These are phyloP conservation scores for Ips nitidus DNA, from an alignment of 1,140 invertebrate species.

Conservation along the genomic window DNA sequence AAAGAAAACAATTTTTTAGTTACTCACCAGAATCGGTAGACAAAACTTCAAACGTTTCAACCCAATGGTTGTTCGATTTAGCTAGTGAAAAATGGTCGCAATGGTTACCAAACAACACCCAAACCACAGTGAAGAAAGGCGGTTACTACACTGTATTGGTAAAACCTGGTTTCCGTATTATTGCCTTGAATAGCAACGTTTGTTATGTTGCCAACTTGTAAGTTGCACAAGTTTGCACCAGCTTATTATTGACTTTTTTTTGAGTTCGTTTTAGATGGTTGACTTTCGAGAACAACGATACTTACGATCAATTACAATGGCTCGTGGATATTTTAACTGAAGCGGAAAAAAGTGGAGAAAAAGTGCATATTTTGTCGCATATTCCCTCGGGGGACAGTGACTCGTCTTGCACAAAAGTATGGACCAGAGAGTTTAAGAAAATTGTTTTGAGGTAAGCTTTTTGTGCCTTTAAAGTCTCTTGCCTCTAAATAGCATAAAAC, in stretches of 20 bases:
- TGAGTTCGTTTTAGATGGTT: slow-evolving; percentile 59
- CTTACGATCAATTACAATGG: slow-evolving; percentile 77
- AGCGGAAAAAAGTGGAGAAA: slow-evolving; percentile 71
- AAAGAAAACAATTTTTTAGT: slow-evolving; percentile 8
- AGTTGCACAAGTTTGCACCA: slow-evolving; percentile 35
- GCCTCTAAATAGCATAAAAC: too few relatives aligned
- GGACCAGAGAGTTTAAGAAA: slow-evolving; percentile 65
- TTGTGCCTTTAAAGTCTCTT: too few relatives aligned
- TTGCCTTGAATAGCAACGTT: slow-evolving; percentile 74
- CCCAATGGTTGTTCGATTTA: slow-evolving; percentile 70
- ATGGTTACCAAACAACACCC: slow-evolving; percentile 66
- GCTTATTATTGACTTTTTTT: neutral
- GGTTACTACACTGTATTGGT: slow-evolving; percentile 72
- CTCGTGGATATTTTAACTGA: slow-evolving; percentile 67
- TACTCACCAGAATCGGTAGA: slow-evolving; percentile 29
- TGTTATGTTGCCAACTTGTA: slow-evolving; percentile 75
- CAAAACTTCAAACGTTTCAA: slow-evolving; percentile 43
- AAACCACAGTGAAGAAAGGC: slow-evolving; percentile 62
- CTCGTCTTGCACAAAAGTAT: slow-evolving; percentile 61
- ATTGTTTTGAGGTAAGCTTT: slow-evolving; percentile 58
- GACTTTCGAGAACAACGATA: slow-evolving; percentile 61
- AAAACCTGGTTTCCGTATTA: slow-evolving; percentile 66
- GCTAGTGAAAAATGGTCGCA: slow-evolving; percentile 64
- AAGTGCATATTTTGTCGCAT: slow-evolving; percentile 83
- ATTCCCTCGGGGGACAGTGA: slow-evolving; percentile 64